A percentile compares a stretch with the other conserved stretches of the same genome.
Evolutionary conservation across 2,888 invertebrate species (phyloP).

Genomic region (Branchipolynoe longqiensis): DNA sequence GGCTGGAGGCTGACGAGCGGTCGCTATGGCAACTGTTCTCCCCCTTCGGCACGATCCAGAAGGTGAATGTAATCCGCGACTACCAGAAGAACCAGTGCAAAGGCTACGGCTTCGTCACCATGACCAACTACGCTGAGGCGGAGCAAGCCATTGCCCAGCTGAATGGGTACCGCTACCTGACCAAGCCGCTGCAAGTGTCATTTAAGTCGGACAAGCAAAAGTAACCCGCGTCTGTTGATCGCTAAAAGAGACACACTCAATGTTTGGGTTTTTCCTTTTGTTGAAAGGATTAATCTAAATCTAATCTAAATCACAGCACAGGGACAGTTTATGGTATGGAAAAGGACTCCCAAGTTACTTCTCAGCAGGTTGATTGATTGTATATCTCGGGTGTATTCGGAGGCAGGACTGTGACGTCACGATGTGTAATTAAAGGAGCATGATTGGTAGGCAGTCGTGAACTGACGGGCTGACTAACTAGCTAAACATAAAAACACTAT

Average conservation of each 20-base stretch:
- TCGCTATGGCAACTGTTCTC: conserved; percentile 81
- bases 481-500: too few relatives aligned
- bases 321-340: not conserved
- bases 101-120: conserved; percentile 82
- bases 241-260: not conserved
- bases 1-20: conserved; percentile 80
- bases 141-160: conserved; percentile 79
- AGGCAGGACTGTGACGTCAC: not conserved
- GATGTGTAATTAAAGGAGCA: not conserved
- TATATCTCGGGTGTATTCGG: conserved; percentile 42
- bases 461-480: not conserved
- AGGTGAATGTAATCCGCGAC: conserved; percentile 81
- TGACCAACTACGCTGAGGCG: conserved; percentile 81
- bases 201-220: conserved; percentile 69
- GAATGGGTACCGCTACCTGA: conserved; percentile 79
- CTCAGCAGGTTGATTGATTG: conserved; percentile 9
- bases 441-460: not conserved
- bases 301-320: too few relatives aligned
- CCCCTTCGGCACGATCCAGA: conserved; percentile 81
- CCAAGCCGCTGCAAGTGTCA: conserved; percentile 81
- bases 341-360: not conserved
- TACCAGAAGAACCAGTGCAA: conserved; percentile 78
- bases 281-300: conserved; percentile 4
- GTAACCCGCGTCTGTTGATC: not conserved
- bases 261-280: not conserved